Evolutionary conservation across 2,113 vertebrate genomes (phyloP).

Genomic region (Carettochelys insculpta): DNA sequence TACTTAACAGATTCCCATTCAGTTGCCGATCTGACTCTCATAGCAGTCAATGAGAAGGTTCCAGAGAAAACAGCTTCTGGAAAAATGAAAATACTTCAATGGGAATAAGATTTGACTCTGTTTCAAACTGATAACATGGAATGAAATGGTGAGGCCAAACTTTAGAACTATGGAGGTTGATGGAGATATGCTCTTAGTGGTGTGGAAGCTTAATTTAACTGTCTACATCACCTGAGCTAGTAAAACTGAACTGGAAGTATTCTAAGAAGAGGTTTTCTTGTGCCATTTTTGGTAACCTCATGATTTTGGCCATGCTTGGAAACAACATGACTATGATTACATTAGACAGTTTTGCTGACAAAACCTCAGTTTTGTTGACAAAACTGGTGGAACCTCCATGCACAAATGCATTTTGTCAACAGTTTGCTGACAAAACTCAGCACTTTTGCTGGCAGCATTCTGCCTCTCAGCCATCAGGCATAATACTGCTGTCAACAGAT

Average conservation of each 20-base stretch:
- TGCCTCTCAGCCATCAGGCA: too few relatives aligned
- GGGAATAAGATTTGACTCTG: not conserved
- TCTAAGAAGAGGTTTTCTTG: not conserved
- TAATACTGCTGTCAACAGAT: too few relatives aligned
- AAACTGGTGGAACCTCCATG: too few relatives aligned
- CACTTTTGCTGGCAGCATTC: too few relatives aligned
- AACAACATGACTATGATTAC: too few relatives aligned
- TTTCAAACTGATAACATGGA: not conserved
- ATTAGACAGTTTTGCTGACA: too few relatives aligned
- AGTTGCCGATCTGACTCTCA: not conserved
- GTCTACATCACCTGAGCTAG: rapidly evolving
- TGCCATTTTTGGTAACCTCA: not conserved
- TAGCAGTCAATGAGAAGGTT: not conserved
- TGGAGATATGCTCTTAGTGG: too few relatives aligned
- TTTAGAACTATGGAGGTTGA: not conserved
- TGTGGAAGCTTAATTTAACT: not conserved
- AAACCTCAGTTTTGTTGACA: too few relatives aligned
- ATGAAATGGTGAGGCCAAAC: not conserved
- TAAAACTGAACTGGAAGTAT: not conserved
- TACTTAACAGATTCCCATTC: not conserved
- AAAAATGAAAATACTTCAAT: not conserved
- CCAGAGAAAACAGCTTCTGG: not conserved
- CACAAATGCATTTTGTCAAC: too few relatives aligned
- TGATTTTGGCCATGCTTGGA: not conserved
- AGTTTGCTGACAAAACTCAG: too few relatives aligned